Evolutionary conservation across 2,797 vertebrate species (phyloP).

Genomic region (Pelochelys cantorii): DNA sequence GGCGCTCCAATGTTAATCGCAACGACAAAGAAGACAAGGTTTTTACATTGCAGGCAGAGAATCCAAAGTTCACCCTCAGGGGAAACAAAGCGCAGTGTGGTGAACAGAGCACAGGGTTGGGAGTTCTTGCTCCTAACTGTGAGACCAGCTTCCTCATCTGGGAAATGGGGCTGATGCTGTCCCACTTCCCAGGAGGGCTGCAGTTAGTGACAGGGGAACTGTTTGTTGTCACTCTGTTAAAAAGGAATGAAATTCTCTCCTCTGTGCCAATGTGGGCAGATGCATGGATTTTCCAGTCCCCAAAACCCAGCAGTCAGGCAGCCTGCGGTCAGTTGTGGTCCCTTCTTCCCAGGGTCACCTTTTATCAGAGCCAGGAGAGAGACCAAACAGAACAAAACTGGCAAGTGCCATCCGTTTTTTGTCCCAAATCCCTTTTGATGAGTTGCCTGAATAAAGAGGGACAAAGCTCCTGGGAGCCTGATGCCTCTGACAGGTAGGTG

Average conservation of each 20-base stretch:
- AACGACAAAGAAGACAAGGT: too few relatives aligned
- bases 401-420: background rate
- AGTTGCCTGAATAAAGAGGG: background rate
- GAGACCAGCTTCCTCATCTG: background rate
- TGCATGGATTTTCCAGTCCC: background rate
- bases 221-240: background rate
- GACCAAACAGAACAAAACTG: background rate
- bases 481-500: background rate
- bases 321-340: background rate
- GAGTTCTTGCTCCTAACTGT: background rate
- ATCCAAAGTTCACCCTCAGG: too few relatives aligned
- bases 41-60: too few relatives aligned
- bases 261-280: background rate
- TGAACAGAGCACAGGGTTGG: background rate
- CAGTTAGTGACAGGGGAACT: background rate
- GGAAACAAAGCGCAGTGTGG: too few relatives aligned
- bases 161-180: background rate
- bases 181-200: background rate
- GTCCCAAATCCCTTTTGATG: background rate
- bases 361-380: background rate
- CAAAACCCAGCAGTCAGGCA: background rate
- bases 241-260: background rate
- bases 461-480: background rate
- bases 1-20: background rate
- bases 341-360: background rate